Conservation (phyloP, 2,888 invertebrate species). For the Pristionchus entomophagus region DNA sequence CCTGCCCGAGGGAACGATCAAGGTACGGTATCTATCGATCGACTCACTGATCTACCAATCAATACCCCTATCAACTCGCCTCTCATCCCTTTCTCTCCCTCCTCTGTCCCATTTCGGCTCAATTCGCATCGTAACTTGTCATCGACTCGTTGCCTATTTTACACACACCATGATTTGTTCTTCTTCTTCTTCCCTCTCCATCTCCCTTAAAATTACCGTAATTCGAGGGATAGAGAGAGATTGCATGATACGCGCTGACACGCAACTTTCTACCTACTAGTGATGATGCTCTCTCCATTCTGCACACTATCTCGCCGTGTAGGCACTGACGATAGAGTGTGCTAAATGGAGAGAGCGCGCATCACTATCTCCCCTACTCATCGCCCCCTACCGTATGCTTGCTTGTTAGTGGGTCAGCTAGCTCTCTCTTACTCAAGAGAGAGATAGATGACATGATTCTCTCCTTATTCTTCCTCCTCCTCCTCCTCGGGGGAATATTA, state of each 20-base stretch:
- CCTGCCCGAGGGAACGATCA: constrained; percentile 96
- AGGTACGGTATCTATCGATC: too few relatives aligned
- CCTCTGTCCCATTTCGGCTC: neutral
- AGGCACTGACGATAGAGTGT: too few relatives aligned
- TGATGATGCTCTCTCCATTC: too few relatives aligned
- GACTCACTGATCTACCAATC: neutral
- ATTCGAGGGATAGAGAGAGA: constrained; percentile 17
- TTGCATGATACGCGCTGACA: constrained; percentile 13
- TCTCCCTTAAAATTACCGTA: constrained; percentile 30
- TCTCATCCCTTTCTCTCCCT: neutral
- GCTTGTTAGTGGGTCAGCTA: neutral
- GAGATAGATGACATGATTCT: constrained; percentile 32
- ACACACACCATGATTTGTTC: constrained; percentile 38
- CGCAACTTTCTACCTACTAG: neutral
- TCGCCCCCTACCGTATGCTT: neutral
- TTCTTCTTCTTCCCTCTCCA: neutral
- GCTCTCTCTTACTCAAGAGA: too few relatives aligned
- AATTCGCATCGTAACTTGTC: constrained; percentile 28
- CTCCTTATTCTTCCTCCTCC: constrained; percentile 7
- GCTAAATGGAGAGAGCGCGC: too few relatives aligned
- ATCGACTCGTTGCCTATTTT: constrained; percentile 27
- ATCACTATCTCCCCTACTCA: too few relatives aligned
- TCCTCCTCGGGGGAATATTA: constrained; percentile 34
- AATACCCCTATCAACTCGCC: neutral
- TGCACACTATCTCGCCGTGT: too few relatives aligned